These are phyloP conservation scores for Nycticryphes semicollaris DNA, from an alignment of 2,113 vertebrate genomes.

Conservation along the genomic window DNA sequence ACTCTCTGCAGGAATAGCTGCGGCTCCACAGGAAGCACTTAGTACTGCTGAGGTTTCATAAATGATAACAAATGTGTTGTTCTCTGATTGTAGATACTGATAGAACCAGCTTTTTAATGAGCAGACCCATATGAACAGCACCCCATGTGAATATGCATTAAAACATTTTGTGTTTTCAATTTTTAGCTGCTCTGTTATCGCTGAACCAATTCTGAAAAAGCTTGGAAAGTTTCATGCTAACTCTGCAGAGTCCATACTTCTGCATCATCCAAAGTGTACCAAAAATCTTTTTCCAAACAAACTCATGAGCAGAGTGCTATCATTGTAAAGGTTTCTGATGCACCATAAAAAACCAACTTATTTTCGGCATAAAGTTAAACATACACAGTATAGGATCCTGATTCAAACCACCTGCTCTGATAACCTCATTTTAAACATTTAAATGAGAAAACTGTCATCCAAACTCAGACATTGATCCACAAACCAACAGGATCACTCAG, in stretches of 20 bases:
- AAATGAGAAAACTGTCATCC: neutral
- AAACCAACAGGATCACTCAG: neutral
- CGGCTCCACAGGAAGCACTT: conserved; percentile 29
- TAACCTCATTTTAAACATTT: neutral
- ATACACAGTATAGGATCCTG: neutral
- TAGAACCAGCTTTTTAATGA: neutral
- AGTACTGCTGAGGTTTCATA: conserved; percentile 1
- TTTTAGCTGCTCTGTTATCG: neutral
- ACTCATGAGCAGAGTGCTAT: neutral
- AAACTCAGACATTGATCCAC: neutral
- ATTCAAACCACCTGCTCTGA: neutral
- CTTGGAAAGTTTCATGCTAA: neutral
- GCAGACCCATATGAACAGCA: neutral
- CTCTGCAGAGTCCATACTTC: neutral
- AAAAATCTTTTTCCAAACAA: neutral
- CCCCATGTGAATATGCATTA: neutral
- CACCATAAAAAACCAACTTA: neutral
- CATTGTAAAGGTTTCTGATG: neutral
- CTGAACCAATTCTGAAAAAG: neutral
- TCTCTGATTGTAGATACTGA: neutral
- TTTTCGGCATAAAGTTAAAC: neutral
- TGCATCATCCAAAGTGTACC: neutral
- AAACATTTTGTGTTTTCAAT: neutral
- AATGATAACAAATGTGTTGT: neutral
- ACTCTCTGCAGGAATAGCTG: neutral